A percentile compares a stretch with the other conserved stretches of the same genome.
Evolutionary conservation across 2,797 vertebrate genomes (phyloP).

Genomic region (Acrossocheilus fasciatus): DNA sequence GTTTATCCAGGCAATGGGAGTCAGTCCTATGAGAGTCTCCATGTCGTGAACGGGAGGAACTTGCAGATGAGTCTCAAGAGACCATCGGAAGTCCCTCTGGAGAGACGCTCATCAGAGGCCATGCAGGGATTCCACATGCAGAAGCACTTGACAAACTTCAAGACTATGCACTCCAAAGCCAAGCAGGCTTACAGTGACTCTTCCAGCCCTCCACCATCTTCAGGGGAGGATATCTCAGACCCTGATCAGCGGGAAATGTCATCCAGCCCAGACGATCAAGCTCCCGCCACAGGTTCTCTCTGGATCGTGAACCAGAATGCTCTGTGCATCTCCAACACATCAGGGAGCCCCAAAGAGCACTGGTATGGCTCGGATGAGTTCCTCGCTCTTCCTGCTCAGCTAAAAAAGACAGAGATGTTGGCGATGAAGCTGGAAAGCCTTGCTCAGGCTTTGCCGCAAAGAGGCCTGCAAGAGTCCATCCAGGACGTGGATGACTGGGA

Average conservation of each 20-base stretch:
- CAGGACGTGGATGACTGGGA: conserved; percentile 98
- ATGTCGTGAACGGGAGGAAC: conserved; percentile 74
- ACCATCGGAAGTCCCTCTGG: conserved; percentile 61
- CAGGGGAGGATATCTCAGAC: conserved; percentile 52
- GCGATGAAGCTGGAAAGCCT: conserved; percentile 91
- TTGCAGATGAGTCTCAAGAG: conserved; percentile 65
- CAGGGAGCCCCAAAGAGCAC: conserved; percentile 70
- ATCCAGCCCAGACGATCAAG: conserved; percentile 55
- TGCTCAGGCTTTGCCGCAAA: conserved; percentile 85
- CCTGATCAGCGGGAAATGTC: conserved; percentile 63
- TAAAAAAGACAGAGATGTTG: conserved; percentile 91
- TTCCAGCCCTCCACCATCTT: conserved; percentile 71
- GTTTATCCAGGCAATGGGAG: conserved; percentile 82
- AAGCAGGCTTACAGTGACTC: conserved; percentile 66
- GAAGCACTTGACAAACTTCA: conserved; percentile 38
- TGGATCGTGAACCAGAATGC: conserved; percentile 62
- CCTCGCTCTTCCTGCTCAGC: conserved; percentile 92
- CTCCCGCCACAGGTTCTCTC: conserved; percentile 62
- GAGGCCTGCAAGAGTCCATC: conserved; percentile 79
- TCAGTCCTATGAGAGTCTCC: conserved; percentile 87
- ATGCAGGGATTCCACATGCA: conserved; percentile 60
- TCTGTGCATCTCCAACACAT: conserved; percentile 23
- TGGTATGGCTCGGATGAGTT: conserved; percentile 98
- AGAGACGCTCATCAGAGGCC: conserved; percentile 74
- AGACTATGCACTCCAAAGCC: conserved; percentile 35